Conservation (phyloP, 2,797 vertebrate genomes). For the Decapterus maruadsi region DNA sequence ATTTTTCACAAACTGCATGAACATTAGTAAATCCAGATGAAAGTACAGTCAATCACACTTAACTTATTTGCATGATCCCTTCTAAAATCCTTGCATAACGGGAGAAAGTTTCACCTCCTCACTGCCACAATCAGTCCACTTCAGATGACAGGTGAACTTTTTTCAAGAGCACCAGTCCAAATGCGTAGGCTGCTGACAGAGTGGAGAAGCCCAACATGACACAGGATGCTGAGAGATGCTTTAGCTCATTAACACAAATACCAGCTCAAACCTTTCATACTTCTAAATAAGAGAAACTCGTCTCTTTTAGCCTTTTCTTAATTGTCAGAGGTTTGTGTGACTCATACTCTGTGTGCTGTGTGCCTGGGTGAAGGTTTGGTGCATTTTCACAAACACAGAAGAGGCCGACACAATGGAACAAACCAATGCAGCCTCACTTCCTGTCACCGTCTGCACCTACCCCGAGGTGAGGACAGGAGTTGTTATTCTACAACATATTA, state of each 20-base stretch:
- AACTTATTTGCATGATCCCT: slow-evolving; percentile 13
- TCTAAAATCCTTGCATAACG: slow-evolving; percentile 2
- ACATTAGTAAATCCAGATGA: background rate
- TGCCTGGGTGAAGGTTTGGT: slow-evolving; percentile 79
- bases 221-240: background rate
- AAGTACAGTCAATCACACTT: background rate
- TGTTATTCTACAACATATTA: background rate
- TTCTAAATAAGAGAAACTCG: background rate
- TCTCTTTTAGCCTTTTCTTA: background rate
- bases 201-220: background rate
- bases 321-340: background rate
- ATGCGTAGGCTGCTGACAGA: too few relatives aligned
- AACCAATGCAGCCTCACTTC: slow-evolving; percentile 33
- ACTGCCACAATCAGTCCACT: background rate
- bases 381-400: slow-evolving; percentile 64
- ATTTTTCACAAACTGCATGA: background rate
- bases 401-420: slow-evolving; percentile 52
- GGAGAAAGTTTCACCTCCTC: background rate
- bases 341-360: slow-evolving; percentile 11
- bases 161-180: background rate
- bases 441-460: slow-evolving; percentile 76
- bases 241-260: background rate
- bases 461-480: slow-evolving; percentile 77
- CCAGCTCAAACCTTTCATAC: background rate
- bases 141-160: background rate